Base-by-base conservation (phyloP, 2,888 invertebrate species). In the Trachelus iudaicus region DNA sequence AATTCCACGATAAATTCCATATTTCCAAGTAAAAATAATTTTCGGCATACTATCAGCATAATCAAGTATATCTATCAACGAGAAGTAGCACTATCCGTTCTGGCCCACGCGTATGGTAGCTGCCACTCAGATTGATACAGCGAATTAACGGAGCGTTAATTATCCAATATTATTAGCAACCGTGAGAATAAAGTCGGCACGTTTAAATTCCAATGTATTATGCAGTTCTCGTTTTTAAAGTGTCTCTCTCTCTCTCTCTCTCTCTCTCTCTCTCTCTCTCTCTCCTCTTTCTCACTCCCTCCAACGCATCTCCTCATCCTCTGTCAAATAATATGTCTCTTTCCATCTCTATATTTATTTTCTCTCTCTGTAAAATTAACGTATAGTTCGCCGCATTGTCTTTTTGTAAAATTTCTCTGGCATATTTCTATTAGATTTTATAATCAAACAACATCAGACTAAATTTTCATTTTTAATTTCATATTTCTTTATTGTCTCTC, bases 191-290 rank as follows among this genome's bases (percentile, higher is more conserved):
- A 56, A 56, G 56, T 56, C 23, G 23, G 9, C 23, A 56, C 23
- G 56, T 56, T 56, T 56, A 56, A 56, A 4, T 23, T 23, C 40
- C 40, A 40, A 40, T 40, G 40, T 23, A 40, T 40, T 40, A 40
- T 23, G 40, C 40, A 40, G 9, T 40, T 9, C 40, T 40, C 15
- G 15, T 40, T 40, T 40, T 40, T 23, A 56, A 23, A 56, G 9
- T 56, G 6, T 80, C 79, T 77, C 76, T 75, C 74, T 73, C 73
- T 30, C 56, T 80, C 69, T 75, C 4, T 80, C 79, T 77, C 76
- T 75, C 74, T 73, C 73, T 30, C 56, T 79, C 69, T 75, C 69
- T 74, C 69, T 75, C 73, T 68, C 68, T 75, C 76, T 69, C 69
- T 37, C 33, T 3, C 71, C 34, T 56, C 35, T 33, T 69, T 73